phyloP scores from a whole-genome alignment of 2,113 vertebrate species.

The Chelonoidis abingdonii region DNA sequence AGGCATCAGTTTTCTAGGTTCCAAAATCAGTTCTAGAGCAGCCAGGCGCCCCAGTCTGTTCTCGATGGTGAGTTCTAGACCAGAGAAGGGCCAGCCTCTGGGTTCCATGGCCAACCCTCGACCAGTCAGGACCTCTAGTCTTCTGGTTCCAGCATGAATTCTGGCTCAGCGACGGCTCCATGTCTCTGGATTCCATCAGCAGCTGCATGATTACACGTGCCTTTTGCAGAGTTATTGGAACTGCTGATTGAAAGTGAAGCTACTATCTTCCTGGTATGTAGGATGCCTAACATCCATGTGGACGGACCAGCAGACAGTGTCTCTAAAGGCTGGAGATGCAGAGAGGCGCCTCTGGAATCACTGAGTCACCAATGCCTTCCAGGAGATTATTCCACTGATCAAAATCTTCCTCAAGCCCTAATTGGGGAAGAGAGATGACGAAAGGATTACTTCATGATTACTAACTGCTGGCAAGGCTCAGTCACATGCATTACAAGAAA shows the following conservation, averaged over 20 bases:
- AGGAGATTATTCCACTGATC: constrained; percentile 71
- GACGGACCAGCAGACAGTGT: background rate
- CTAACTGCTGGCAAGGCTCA: background rate
- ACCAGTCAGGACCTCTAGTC: background rate
- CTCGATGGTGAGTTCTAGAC: background rate
- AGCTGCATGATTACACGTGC: background rate
- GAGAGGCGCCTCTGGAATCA: constrained; percentile 55
- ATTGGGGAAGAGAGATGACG: background rate
- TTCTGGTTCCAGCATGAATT: background rate
- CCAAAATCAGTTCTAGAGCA: background rate
- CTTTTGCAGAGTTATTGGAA: background rate
- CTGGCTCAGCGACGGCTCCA: accelerated
- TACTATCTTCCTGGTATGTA: background rate
- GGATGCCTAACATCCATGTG: background rate
- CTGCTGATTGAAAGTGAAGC: background rate
- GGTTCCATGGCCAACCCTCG: background rate
- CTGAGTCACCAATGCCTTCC: constrained; percentile 68
- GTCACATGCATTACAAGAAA: background rate
- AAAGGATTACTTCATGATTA: background rate
- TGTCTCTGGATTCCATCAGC: accelerated
- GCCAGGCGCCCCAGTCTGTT: background rate
- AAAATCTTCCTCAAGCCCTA: constrained; percentile 76
- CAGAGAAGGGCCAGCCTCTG: accelerated
- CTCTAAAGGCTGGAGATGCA: constrained; percentile 69
- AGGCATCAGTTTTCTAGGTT: background rate